phyloP scores from a whole-genome alignment of 1,140 invertebrate species.

The Whitmania pigra region DNA sequence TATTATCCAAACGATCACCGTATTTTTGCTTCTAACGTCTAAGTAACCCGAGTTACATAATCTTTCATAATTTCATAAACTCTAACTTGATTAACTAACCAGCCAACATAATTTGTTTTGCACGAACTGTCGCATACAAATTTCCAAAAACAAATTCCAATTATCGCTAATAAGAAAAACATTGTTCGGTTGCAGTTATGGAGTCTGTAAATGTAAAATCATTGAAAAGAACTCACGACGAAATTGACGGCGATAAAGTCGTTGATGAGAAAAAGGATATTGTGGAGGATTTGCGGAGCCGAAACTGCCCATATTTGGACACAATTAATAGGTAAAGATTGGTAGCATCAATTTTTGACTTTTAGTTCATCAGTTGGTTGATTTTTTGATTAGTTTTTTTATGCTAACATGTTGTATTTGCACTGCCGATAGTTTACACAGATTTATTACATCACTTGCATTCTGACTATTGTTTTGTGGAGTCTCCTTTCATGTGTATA shows the following conservation, averaged over 20 bases:
- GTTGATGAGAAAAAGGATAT: background rate
- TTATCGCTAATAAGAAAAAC: background rate
- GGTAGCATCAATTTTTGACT: background rate
- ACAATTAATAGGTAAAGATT: conserved; percentile 67
- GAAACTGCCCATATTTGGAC: conserved; percentile 79
- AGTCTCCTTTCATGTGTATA: too few species aligned
- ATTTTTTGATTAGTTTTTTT: background rate
- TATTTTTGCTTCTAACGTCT: too few species aligned
- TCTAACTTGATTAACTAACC: background rate
- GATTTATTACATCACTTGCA: too few species aligned
- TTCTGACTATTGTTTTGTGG: too few species aligned
- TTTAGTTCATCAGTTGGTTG: background rate
- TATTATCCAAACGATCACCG: too few species aligned
- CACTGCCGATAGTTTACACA: too few species aligned
- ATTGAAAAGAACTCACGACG: background rate
- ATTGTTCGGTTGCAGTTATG: background rate
- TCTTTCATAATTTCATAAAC: background rate
- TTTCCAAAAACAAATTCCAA: background rate
- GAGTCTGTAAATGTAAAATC: background rate
- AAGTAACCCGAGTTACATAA: background rate
- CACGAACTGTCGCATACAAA: background rate
- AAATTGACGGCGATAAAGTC: background rate
- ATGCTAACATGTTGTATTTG: background rate
- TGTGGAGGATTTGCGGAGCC: conserved; percentile 26
- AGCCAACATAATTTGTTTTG: background rate